Conservation (phyloP, 2,113 vertebrate genomes). For the Oxyura jamaicensis region DNA sequence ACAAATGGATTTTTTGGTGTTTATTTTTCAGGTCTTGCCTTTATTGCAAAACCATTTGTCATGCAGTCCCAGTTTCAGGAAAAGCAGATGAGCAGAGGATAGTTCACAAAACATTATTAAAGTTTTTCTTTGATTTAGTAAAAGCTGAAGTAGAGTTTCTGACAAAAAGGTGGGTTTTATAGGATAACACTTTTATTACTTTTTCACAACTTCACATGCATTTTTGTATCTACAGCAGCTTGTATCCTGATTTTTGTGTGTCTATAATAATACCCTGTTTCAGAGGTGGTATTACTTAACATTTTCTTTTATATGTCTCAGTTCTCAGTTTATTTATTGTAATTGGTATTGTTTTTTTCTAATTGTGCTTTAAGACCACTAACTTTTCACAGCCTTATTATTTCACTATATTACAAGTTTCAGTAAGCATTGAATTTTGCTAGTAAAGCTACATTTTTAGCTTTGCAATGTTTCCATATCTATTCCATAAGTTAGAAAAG, state of each 20-base stretch:
- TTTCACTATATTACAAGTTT: neutral
- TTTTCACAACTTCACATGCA: neutral
- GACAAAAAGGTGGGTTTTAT: constrained; percentile 78
- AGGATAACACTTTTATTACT: neutral
- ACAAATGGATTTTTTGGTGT: neutral
- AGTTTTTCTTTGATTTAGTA: constrained; percentile 85
- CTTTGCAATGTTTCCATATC: neutral
- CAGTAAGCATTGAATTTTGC: neutral
- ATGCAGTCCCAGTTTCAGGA: constrained; percentile 78
- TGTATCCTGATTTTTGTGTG: neutral
- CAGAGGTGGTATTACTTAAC: neutral
- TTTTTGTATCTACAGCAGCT: neutral
- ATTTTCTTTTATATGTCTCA: neutral
- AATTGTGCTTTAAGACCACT: neutral
- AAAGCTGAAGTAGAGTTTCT: constrained; percentile 86
- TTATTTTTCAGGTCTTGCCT: constrained; percentile 79
- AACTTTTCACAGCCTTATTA: neutral
- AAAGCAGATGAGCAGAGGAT: constrained; percentile 74
- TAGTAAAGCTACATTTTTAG: neutral
- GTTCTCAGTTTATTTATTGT: neutral
- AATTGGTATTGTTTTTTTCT: neutral
- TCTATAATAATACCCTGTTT: neutral
- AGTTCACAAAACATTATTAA: constrained; percentile 83
- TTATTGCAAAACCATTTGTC: constrained; percentile 80
- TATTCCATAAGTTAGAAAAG: neutral